Evolutionary conservation across 2,113 vertebrate species (phyloP), one percentile per base, ranked within the genome.

Genomic region (Pterocles orientalis): DNA sequence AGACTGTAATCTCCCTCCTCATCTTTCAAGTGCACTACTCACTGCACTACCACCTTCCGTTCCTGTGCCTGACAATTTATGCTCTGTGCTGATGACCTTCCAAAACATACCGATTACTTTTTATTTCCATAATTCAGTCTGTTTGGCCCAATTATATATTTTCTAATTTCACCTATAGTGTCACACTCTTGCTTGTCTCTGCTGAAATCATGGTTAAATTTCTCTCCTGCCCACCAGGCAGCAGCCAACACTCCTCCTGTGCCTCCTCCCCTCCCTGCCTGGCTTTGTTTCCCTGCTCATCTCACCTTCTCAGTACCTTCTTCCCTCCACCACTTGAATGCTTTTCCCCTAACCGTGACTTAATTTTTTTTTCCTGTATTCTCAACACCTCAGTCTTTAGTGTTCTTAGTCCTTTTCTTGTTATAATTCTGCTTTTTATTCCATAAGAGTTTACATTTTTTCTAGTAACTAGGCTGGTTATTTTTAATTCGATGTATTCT

Each of bases 261-360:
- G 7, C 19, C 12, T 25, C 5, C 10, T 70, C 18, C 12, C 73
- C 6, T 50, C 29, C 9, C 16, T 1, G 7, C 7, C 12, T 14
- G 0, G 0, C 48, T 19, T 57, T 57, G 3, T 18, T n/a, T 78
- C 14, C 60, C 43, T 19, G 4, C 10, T 21, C 33, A 54, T 45
- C 14, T 33, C 48, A 33, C 14, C 18, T 60, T 56, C 41, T 82
- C 51, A 85, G 36, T 21, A n/a, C 6, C 14, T 29, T 64, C 6
- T 51, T 94, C 14, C 31, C 4, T 62, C 29, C 34, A 39, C 15
- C 2, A 2, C 7, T 75, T 14, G 19, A 54, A 33, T 4, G 7
- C 8, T 78, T 72, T 34, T 4, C 13, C 8, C 5, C 16, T 13
- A 7, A 34, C 4, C 12, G 10, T 57, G 8, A 54, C 9, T 2